Base-by-base conservation (phyloP, 2,888 invertebrate genomes). In the Agrotis ipsilon region DNA sequence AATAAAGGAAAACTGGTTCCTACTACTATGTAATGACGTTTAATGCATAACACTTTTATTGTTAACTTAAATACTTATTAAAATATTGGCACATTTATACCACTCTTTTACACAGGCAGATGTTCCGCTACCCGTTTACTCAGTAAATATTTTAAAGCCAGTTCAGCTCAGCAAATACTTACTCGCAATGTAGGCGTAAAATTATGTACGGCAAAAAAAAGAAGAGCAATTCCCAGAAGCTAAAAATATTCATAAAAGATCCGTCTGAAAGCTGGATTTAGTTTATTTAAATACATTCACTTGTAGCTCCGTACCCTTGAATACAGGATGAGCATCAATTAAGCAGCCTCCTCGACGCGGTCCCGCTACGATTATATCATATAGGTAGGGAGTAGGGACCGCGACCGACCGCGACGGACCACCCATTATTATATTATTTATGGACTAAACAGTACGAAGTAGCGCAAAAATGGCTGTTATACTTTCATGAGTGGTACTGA, bases 271-370 rank as follows among this genome's bases (percentile, higher is more conserved):
- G 59, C 67, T 62, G 78, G 69, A 70, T 84, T 84, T 73, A 70
- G 78, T 77, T 80, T 78, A 92, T 79, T 79, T 92, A 92, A 85
- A 87, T 89, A 84, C 89, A 86, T 89, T 91, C 88, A 89, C 89
- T 89, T 88, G 88, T 89, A 90, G 88, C 91, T 90, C 88, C 89
- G 87, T 90, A 90, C 92, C 92, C 91, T 91, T 92, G 92, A 93
- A 92, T 93, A 90, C 85, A 88, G 89, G 89, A 92, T 92, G 92
- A 92, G 90, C 91, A 92, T 92, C 92, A 93, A 93, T 93, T 93
- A 93, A 86, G 89, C 86, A 91, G 86, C 84, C 86, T 88, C 78
- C 88, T 88, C 87, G 87, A 85, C 88, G 82, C 85, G 80, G 83
- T 76, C 85, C 73, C 84, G 83, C 71, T 79, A 65, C 74, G 82